Evolutionary conservation across 1,140 invertebrate species (phyloP), one percentile per base, ranked within the genome.

Genomic region (Drosophila virilis): DNA sequence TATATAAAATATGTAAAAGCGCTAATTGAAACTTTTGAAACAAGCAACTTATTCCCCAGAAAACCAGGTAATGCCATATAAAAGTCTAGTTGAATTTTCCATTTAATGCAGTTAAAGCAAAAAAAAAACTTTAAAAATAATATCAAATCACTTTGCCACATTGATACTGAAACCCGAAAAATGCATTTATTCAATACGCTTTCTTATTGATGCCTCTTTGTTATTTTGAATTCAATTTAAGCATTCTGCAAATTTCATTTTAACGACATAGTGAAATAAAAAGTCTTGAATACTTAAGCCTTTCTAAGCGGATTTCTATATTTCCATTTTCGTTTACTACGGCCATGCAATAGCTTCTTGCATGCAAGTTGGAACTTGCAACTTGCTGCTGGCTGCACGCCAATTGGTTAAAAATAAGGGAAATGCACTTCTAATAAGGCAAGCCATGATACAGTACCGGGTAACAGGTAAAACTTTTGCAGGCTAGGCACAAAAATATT

Each of bases 401-500:
- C 38, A 48, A 57, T 57, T 46, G 40, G 33, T 5, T 59, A 35
- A 54, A 62, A 64, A 50, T 40, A 55, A 57, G 35, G 61, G 22
- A 65, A 78, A 77, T 77, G 64, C 50, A 37, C 37, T 66, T 71
- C 50, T 60, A 71, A 71, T 65, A 65, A 76, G 59, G 54, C 37
- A 15, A 35, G 46, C 46, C 37, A 59, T 51, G 52, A 54, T 22
- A 17, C 51, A 61, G 46, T 52, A 46, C 50, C 33, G 60, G 17
- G 37, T 17, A 10, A 17, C 12, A 13, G 28, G 45, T 50, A 22
- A 42, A 48, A 37, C 9, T 61, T 22, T 15, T 35, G 58, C 15
- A 22, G 15, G 15, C 33, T 35, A 48, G 43, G 12, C 32, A 46
- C 17, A 35, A n/a, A 6, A 67, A 58, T 67, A 51, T 60, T 43